A percentile compares a stretch with the other conserved stretches of the same genome.
Conservation (phyloP, 2,113 vertebrate genomes). For the Gavia stellata region DNA sequence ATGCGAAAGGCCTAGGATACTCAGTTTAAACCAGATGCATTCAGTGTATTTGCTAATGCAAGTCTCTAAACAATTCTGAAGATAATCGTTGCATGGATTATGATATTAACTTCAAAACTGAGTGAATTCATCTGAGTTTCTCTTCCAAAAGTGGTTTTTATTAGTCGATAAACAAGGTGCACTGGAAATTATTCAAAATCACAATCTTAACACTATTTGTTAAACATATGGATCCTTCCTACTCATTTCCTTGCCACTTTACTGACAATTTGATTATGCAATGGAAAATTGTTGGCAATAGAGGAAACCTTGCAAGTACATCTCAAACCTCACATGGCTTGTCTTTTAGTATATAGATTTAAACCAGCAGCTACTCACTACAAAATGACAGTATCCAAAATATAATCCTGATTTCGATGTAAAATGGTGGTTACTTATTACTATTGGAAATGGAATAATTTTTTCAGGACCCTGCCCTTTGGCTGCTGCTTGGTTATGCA, state of each 20-base stretch:
- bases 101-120: neutral
- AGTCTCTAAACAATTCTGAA: neutral
- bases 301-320: neutral
- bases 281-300: neutral
- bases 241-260: neutral
- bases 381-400: neutral
- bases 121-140: neutral
- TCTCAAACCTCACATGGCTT: neutral
- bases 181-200: neutral
- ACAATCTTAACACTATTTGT: neutral
- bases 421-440: neutral
- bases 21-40: neutral
- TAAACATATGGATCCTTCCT: neutral
- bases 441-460: neutral
- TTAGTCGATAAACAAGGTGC: neutral
- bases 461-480: neutral
- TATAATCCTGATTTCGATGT: neutral
- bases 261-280: neutral
- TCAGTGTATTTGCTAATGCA: neutral
- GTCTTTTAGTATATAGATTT: neutral
- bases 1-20: neutral
- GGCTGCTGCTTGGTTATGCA: neutral
- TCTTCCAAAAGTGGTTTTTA: neutral
- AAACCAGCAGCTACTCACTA: neutral
- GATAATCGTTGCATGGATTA: accelerated